A percentile compares a stretch with the other conserved stretches of the same genome.
These are phyloP conservation scores for Cheilosia grossa DNA, from an alignment of 2,888 invertebrate genomes.

Conservation along the genomic window DNA sequence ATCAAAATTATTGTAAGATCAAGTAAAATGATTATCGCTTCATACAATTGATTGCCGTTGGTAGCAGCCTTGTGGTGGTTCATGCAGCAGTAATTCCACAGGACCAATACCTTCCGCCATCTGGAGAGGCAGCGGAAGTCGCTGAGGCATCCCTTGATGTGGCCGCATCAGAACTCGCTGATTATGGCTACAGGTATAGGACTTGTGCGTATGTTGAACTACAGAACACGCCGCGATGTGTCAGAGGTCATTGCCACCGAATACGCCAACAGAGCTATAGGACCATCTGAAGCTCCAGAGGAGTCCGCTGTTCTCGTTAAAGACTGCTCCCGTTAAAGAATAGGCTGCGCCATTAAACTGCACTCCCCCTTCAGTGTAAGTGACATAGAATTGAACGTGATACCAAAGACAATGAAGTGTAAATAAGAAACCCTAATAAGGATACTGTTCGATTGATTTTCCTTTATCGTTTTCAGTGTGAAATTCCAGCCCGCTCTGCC, in stretches of 20 bases:
- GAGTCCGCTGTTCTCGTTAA: constrained; percentile 15
- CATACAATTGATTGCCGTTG: constrained; percentile 28
- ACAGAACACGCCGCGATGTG: constrained; percentile 20
- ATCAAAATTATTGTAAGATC: too few species aligned
- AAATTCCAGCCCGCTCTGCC: neutral
- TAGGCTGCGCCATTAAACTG: constrained; percentile 24
- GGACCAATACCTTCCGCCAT: constrained; percentile 46
- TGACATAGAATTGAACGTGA: constrained; percentile 22
- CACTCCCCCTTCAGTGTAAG: constrained; percentile 10
- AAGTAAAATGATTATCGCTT: neutral
- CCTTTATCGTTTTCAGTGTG: neutral
- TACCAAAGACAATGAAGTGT: neutral
- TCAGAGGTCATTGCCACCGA: constrained; percentile 18
- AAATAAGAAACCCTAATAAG: constrained; percentile 16
- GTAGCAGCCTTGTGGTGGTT: constrained; percentile 12
- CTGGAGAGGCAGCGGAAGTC: constrained; percentile 14
- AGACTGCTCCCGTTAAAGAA: neutral
- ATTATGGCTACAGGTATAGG: constrained; percentile 40
- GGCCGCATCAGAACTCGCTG: constrained; percentile 2
- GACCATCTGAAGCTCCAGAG: constrained; percentile 11
- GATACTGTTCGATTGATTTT: neutral
- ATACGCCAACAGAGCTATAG: constrained; percentile 32
- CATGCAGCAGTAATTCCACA: constrained; percentile 36
- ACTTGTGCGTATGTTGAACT: constrained; percentile 33
- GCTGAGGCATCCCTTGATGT: constrained; percentile 1